phyloP scores from a whole-genome alignment of 2,113 vertebrate genomes.

The Promerops cafer region DNA sequence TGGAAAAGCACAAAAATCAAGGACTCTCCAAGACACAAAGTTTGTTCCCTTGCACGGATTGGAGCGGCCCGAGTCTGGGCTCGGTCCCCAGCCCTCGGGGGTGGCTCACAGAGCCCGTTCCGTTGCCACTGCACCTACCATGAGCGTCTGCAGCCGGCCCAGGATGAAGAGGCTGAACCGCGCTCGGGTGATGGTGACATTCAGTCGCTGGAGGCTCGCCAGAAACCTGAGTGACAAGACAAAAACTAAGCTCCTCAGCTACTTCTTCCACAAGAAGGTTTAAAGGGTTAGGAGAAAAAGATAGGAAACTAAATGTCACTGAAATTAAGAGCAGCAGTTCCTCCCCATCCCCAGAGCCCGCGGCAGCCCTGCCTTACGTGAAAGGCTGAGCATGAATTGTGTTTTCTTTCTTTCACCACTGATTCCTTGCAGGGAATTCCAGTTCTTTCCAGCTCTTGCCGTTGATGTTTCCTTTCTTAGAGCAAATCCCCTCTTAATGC shows the following conservation, averaged over 20 bases:
- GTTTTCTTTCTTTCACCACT: not conserved
- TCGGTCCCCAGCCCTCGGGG: not conserved
- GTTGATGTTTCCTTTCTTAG: not conserved
- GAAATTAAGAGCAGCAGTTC: not conserved
- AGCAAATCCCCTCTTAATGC: slow-evolving; percentile 25
- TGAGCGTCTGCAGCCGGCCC: slow-evolving; percentile 78
- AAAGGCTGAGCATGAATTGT: not conserved
- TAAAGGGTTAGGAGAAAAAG: not conserved
- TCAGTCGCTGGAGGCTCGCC: slow-evolving; percentile 80
- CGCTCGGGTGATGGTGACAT: slow-evolving; percentile 85
- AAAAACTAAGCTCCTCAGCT: not conserved
- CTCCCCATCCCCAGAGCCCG: not conserved
- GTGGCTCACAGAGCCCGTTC: not conserved
- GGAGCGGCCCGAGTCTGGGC: not conserved
- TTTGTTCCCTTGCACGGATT: not conserved
- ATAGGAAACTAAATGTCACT: not conserved
- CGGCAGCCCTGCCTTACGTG: not conserved
- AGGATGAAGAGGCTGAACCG: slow-evolving; percentile 85
- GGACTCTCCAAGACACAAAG: accelerated
- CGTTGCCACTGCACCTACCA: slow-evolving; percentile 63
- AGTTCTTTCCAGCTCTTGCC: not conserved
- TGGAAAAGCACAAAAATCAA: not conserved
- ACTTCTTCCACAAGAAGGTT: not conserved
- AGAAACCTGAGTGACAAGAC: slow-evolving; percentile 73
- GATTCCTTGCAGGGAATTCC: not conserved